Evolutionary conservation across 2,888 invertebrate species (phyloP).

Genomic region (Tachina grossa): DNA sequence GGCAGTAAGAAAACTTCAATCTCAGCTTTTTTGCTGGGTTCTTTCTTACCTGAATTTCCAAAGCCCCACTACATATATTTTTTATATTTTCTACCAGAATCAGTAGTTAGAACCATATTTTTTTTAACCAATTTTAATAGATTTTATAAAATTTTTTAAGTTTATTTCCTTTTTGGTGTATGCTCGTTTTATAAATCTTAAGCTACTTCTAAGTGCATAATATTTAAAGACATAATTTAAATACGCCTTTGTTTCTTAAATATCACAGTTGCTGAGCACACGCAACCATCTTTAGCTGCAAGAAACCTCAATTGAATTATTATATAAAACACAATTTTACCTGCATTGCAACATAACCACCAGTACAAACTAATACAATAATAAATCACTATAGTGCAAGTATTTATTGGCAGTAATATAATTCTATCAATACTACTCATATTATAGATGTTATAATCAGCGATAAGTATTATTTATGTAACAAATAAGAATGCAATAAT

Average conservation of each 20-base stretch:
- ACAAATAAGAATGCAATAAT: constrained; percentile 31
- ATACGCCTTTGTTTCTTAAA: background rate
- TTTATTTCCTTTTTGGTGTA: too few relatives aligned
- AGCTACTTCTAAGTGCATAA: too few relatives aligned
- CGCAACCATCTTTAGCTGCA: background rate
- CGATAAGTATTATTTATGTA: background rate
- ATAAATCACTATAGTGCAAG: background rate
- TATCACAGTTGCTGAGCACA: background rate
- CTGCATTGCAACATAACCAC: background rate
- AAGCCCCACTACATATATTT: too few relatives aligned
- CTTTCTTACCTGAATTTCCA: too few relatives aligned
- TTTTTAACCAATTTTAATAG: too few relatives aligned
- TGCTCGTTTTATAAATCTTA: too few relatives aligned
- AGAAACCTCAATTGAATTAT: constrained; percentile 8
- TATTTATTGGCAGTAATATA: background rate
- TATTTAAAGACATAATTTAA: background rate
- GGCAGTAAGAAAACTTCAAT: too few relatives aligned
- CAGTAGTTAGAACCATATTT: too few relatives aligned
- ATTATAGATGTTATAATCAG: background rate
- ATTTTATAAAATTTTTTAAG: too few relatives aligned
- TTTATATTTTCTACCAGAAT: too few relatives aligned
- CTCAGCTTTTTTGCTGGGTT: too few relatives aligned
- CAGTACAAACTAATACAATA: constrained; percentile 12
- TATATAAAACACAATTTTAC: constrained; percentile 22
- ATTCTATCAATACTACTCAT: background rate